Conservation (phyloP, 2,113 vertebrate genomes). For the Acrocephalus arundinaceus region DNA sequence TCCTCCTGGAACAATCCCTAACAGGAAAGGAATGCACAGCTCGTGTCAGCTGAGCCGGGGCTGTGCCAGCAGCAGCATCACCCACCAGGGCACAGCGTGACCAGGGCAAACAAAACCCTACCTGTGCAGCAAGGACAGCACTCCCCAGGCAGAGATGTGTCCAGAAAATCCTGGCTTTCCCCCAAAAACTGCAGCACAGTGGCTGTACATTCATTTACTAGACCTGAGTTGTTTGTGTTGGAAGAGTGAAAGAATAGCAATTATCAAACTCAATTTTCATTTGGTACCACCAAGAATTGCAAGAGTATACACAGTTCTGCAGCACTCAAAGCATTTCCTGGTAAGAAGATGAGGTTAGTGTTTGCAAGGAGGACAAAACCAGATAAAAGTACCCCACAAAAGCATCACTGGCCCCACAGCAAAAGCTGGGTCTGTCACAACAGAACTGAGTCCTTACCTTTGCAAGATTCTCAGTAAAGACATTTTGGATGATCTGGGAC, state of each 20-base stretch:
- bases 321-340: background rate
- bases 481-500: slow-evolving; percentile 88
- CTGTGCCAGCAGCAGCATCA: slow-evolving; percentile 17
- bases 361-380: background rate
- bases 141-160: background rate
- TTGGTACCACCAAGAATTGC: background rate
- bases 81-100: background rate
- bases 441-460: slow-evolving; percentile 74
- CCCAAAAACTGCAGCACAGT: background rate
- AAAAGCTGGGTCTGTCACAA: background rate
- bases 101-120: background rate
- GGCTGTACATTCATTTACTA: background rate
- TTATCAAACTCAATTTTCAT: background rate
- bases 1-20: background rate
- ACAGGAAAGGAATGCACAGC: background rate
- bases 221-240: background rate
- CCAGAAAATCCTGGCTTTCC: background rate
- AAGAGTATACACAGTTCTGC: background rate
- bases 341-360: background rate
- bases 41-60: background rate
- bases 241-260: background rate
- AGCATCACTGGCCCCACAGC: background rate
- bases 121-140: background rate
- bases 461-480: slow-evolving; percentile 81
- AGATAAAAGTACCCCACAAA: background rate